These are phyloP conservation scores for Acrocephalus arundinaceus DNA, from an alignment of 2,113 vertebrate species.

Conservation along the genomic window DNA sequence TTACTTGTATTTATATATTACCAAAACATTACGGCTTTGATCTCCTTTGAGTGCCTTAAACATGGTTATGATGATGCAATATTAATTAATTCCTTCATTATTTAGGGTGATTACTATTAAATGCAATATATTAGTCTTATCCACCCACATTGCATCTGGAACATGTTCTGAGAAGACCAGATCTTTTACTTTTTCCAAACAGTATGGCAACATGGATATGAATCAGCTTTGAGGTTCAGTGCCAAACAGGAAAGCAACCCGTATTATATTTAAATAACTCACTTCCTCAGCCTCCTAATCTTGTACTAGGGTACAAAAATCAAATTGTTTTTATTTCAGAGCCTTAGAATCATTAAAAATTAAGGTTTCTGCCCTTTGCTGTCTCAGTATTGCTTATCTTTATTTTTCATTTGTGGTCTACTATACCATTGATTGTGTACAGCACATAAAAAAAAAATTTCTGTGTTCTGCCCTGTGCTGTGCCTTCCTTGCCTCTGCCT, in stretches of 20 bases:
- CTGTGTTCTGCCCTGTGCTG: not conserved
- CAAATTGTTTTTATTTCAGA: not conserved
- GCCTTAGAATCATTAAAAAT: not conserved
- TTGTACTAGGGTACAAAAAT: not conserved
- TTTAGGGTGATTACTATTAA: not conserved
- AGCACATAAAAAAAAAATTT: not conserved
- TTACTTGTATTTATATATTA: not conserved
- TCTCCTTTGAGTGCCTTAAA: not conserved
- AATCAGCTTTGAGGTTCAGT: slow-evolving; percentile 30
- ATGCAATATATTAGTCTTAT: not conserved
- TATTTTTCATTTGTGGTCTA: not conserved
- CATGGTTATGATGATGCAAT: not conserved
- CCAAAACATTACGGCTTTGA: not conserved
- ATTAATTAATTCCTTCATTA: not conserved
- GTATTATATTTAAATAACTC: slow-evolving; percentile 37
- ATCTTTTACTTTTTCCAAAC: slow-evolving; percentile 6
- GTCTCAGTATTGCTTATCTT: not conserved
- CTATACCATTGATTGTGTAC: not conserved
- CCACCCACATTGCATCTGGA: not conserved
- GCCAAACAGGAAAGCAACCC: slow-evolving; percentile 53
- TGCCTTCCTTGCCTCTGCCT: not conserved
- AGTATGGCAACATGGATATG: slow-evolving; percentile 28
- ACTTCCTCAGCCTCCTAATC: slow-evolving; percentile 43
- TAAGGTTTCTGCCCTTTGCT: slow-evolving; percentile 1
- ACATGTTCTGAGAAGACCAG: not conserved